These are phyloP conservation scores for Dioctria rufipes DNA, from an alignment of 2,888 invertebrate species.

Conservation along the genomic window DNA sequence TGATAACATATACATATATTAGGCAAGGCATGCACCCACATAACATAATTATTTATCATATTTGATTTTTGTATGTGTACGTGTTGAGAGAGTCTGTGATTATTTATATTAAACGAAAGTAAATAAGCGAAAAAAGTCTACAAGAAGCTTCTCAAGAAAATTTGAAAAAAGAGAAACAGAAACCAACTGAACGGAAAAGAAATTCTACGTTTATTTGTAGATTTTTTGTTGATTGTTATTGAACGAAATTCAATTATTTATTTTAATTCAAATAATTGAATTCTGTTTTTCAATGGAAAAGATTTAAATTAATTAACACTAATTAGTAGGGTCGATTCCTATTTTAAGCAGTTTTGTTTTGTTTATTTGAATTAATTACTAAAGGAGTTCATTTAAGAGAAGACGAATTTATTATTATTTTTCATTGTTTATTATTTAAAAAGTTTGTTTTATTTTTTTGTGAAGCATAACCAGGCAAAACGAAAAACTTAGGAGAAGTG, in stretches of 20 bases:
- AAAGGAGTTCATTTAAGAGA: neutral
- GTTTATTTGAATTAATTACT: no score
- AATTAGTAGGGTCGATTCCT: no score
- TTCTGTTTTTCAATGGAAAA: no score
- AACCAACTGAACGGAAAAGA: neutral
- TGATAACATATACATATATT: conserved; percentile 3
- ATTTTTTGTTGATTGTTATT: no score
- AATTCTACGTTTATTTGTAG: no score
- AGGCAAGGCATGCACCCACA: conserved; percentile 15
- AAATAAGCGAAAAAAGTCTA: conserved; percentile 49
- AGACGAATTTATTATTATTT: neutral
- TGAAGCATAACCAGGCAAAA: conserved; percentile 55
- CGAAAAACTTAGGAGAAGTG: neutral
- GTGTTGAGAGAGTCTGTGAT: conserved; percentile 8
- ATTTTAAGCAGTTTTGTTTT: no score
- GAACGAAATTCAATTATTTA: no score
- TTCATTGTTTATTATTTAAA: neutral
- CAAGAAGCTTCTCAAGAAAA: conserved; percentile 37
- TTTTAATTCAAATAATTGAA: no score
- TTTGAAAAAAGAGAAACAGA: neutral
- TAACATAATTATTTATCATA: neutral
- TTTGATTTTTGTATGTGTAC: conserved; percentile 36
- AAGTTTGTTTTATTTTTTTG: no score
- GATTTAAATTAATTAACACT: no score
- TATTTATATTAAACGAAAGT: conserved; percentile 1